Evolutionary conservation across 2,797 vertebrate species (phyloP), one percentile per base, ranked within the genome.

Genomic region (Phrynocephalus forsythii): DNA sequence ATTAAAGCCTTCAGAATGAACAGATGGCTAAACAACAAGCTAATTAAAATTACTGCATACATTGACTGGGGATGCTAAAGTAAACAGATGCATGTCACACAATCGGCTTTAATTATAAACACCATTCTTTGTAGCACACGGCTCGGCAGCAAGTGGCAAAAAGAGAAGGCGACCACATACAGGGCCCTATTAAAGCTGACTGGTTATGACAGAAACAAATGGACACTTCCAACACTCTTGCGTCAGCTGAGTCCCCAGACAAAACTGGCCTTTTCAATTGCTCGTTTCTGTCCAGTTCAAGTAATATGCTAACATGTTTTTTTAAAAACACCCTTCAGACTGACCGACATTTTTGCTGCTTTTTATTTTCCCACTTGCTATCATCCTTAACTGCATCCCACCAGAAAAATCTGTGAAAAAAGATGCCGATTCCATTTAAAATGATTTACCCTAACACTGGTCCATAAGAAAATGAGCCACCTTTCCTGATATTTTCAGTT

Each of bases 21-120:
- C 86, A 87, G 79, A 82, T 87, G 86, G 86, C 79, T 82, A 15
- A 82, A 87, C 79, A 86, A 86, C 79, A 75, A 87, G 86, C 79
- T 87, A 82, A 87, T 82, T 87, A 87, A 87, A 87, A 87, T 75
- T 82, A 86, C 18, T 86, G 67, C 79, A 82, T 82, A 33, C 71
- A 76, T 48, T 82, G 79, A 87, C 63, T 48, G 73, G 24, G 50
- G 30, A 69, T 44, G 73, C 48, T 44, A 82, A 88, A 60, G 72
- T 66, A 73, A 88, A 66, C 68, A n/a, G 68, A 78, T 83, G 68
- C 38, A 79, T 66, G 28, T 80, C 63, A 72, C n/a, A 73, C 15
- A 73, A 11, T 88, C 28, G 56, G 28, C 66, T 79, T 73, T 88
- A 79, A 84, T 86, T 66, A 66, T 52, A 75, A 79, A 30, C 13